These are phyloP conservation scores for Girardinus metallicus DNA, from an alignment of 2,797 vertebrate species.

Conservation along the genomic window DNA sequence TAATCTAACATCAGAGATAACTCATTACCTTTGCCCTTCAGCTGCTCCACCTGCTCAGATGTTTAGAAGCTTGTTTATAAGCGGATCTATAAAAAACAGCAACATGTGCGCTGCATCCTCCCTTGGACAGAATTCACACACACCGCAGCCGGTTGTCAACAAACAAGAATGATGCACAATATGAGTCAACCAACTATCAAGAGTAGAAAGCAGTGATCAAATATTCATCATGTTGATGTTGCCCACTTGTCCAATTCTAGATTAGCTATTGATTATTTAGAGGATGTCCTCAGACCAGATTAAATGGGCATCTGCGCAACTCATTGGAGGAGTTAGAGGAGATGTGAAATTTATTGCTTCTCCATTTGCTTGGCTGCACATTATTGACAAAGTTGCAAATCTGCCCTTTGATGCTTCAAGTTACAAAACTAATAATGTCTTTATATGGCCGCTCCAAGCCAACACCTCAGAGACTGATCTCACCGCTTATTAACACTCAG, in stretches of 20 bases:
- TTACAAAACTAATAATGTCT: slow-evolving; percentile 56
- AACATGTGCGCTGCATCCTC: not conserved
- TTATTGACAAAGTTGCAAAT: slow-evolving; percentile 46
- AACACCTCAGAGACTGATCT: slow-evolving; percentile 16
- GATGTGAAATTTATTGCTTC: slow-evolving; percentile 33
- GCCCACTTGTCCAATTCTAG: slow-evolving; percentile 29
- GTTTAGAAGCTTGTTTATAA: not conserved
- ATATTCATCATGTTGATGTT: slow-evolving; percentile 45
- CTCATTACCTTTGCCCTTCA: slow-evolving; percentile 2
- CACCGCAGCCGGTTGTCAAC: slow-evolving; percentile 8
- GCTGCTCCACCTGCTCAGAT: not conserved
- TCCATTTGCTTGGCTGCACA: slow-evolving; percentile 20
- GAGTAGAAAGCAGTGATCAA: slow-evolving; percentile 7
- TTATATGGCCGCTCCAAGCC: slow-evolving; percentile 25
- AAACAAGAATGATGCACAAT: slow-evolving; percentile 42
- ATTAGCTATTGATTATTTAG: slow-evolving; percentile 51
- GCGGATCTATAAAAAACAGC: slow-evolving; percentile 10
- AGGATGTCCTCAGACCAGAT: not conserved
- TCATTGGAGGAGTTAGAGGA: slow-evolving; percentile 7
- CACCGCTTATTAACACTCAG: slow-evolving; percentile 33
- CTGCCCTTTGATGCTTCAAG: slow-evolving; percentile 40
- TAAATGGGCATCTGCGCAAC: slow-evolving; percentile 2
- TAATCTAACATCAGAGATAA: slow-evolving; percentile 9
- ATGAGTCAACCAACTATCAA: slow-evolving; percentile 2
- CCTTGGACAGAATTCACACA: not conserved